A percentile compares a stretch with the other conserved stretches of the same genome.
Evolutionary conservation across 30 jellyfish, hydroid and myxozoan species (phyloP).

Genomic region (Nemopilema nomurai): DNA sequence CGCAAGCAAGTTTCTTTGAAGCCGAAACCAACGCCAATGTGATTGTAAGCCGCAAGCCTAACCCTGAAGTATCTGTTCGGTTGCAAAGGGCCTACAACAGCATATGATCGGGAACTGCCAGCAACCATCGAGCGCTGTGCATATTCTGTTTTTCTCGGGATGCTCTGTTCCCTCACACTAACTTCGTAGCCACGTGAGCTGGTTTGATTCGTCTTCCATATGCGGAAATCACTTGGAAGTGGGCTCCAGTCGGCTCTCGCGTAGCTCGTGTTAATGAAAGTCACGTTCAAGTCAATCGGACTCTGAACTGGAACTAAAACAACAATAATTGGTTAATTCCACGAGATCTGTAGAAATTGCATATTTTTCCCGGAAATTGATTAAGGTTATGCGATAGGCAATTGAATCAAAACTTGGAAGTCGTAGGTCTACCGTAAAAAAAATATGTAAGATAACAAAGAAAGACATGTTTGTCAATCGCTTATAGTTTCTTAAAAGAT

Average conservation of each 20-base stretch:
- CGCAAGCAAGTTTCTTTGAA: neutral
- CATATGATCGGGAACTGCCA: neutral
- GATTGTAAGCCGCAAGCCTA: conserved; percentile 13
- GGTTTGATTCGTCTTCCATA: conserved; percentile 9
- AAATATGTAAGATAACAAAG: no score
- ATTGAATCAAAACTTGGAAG: no score
- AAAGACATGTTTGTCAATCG: no score
- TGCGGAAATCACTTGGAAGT: neutral
- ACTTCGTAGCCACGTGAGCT: conserved; percentile 16
- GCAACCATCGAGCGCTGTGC: no score
- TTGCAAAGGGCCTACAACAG: conserved; percentile 18
- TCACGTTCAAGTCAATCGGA: neutral
- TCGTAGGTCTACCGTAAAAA: no score
- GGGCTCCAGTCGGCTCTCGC: conserved; percentile 15
- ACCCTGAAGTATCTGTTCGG: neutral
- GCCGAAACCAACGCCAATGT: neutral
- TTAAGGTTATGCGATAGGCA: no score
- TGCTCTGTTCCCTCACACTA: conserved; percentile 3
- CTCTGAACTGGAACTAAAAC: conserved; percentile 22
- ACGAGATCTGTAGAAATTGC: no score
- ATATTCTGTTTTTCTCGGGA: neutral
- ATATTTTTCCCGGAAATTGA: no score
- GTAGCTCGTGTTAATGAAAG: neutral
- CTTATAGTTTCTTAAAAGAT: no score
- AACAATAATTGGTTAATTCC: neutral